phyloP scores from a whole-genome alignment of 1,140 invertebrate species.

The Nephotettix cincticeps region DNA sequence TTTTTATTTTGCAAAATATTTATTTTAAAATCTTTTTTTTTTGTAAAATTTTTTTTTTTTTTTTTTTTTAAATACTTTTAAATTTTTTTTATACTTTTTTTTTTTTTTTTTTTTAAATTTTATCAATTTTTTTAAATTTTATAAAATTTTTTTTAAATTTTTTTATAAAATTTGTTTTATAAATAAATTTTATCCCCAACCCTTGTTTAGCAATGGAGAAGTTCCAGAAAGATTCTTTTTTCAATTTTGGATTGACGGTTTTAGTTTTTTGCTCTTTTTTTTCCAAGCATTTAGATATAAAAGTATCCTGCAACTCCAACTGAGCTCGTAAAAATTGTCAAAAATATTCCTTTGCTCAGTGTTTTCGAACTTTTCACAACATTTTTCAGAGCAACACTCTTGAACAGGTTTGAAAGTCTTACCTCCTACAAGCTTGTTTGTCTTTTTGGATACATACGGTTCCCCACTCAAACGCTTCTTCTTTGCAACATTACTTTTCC shows the following conservation, averaged over 20 bases:
- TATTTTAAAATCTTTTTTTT: too few species aligned
- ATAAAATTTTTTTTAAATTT: slow-evolving; percentile 14
- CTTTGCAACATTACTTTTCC: slow-evolving; percentile 12
- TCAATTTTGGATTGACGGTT: neutral
- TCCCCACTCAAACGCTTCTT: slow-evolving; percentile 13
- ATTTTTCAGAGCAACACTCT: slow-evolving; percentile 19
- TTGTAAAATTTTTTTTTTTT: too few species aligned
- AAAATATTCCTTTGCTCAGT: slow-evolving; percentile 18
- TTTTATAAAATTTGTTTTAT: slow-evolving; percentile 4
- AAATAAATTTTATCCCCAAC: neutral
- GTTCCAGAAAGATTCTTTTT: slow-evolving; percentile 12
- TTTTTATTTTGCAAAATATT: too few species aligned
- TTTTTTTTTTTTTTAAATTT: neutral
- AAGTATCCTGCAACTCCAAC: slow-evolving; percentile 3
- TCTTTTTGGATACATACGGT: neutral
- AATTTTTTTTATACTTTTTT: slow-evolving; percentile 18
- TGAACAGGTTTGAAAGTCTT: neutral
- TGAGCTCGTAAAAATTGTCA: slow-evolving; percentile 3
- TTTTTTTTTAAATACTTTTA: too few species aligned
- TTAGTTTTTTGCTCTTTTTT: neutral
- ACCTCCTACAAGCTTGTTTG: neutral
- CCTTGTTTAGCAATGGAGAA: neutral
- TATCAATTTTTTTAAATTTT: slow-evolving; percentile 1
- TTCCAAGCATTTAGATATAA: neutral
- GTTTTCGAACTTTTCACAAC: neutral